These are phyloP conservation scores for Agraylea sexmaculata DNA, from an alignment of 1,140 invertebrate genomes.

Conservation along the genomic window DNA sequence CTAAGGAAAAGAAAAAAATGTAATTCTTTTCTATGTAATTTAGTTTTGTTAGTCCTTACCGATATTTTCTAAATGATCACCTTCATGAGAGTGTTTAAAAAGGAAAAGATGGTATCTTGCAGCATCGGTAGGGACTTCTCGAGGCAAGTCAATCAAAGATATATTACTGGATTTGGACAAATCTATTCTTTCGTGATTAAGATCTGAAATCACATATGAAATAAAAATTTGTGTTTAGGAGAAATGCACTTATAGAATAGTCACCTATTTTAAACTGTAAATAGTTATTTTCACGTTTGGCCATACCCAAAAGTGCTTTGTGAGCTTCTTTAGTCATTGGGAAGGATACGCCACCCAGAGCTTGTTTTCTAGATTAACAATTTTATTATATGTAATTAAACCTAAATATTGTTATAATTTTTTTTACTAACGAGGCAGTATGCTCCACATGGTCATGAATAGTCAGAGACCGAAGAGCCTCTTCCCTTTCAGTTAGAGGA, in stretches of 20 bases:
- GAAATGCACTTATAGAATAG: slow-evolving; percentile 2
- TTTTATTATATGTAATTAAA: too few relatives aligned
- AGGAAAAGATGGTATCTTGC: slow-evolving; percentile 88
- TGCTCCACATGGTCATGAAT: slow-evolving; percentile 65
- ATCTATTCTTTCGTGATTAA: slow-evolving; percentile 65
- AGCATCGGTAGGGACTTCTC: slow-evolving; percentile 67
- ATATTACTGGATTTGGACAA: slow-evolving; percentile 52
- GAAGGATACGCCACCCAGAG: slow-evolving; percentile 83
- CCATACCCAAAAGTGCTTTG: slow-evolving; percentile 57
- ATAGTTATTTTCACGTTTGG: slow-evolving; percentile 55
- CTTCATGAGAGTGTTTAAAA: slow-evolving; percentile 87
- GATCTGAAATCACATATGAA: slow-evolving; percentile 40
- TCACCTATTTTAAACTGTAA: slow-evolving; percentile 63
- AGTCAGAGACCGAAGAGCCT: slow-evolving; percentile 73
- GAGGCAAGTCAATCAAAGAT: slow-evolving; percentile 51
- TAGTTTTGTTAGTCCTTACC: slow-evolving; percentile 44
- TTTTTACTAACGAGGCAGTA: too few relatives aligned
- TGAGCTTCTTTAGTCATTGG: slow-evolving; percentile 77
- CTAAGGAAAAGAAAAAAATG: slow-evolving; percentile 45
- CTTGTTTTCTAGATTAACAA: slow-evolving; percentile 60
- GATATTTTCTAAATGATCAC: slow-evolving; percentile 71
- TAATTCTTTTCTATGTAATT: too few relatives aligned
- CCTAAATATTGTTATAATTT: background rate
- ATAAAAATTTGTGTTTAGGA: background rate
- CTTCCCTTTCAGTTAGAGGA: slow-evolving; percentile 79